phyloP scores from a whole-genome alignment of 1,140 invertebrate species.

The Lucilia sericata region DNA sequence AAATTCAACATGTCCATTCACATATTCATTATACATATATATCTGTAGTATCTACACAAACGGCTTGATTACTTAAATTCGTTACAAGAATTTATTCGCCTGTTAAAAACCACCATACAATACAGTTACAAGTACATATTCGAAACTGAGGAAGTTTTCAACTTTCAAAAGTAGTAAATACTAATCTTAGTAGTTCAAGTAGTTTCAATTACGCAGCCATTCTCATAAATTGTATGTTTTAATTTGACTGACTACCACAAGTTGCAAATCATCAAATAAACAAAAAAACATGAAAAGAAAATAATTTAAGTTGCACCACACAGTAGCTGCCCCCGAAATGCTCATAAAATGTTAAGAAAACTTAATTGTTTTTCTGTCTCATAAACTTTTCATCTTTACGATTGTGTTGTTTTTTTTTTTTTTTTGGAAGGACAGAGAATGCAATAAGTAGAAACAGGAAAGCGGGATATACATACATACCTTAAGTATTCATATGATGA shows the following conservation, averaged over 20 bases:
- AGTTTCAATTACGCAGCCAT: background rate
- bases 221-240: conserved; percentile 1
- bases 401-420: background rate
- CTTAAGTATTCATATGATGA: background rate
- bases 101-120: background rate
- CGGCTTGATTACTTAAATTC: background rate
- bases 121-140: background rate
- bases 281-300: background rate
- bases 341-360: conserved; percentile 8
- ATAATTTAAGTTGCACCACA: background rate
- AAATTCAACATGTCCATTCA: background rate
- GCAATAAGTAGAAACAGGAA: background rate
- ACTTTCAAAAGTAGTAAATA: background rate
- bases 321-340: background rate
- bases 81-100: background rate
- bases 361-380: conserved; percentile 20
- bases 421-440: background rate
- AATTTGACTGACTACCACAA: background rate
- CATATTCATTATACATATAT: background rate
- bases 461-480: background rate
- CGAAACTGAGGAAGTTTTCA: background rate
- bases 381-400: background rate
- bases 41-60: background rate
- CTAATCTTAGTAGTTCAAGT: background rate
- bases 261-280: background rate